Base-by-base conservation (phyloP, 2,888 invertebrate genomes). In the Eurytoma adleriae region DNA sequence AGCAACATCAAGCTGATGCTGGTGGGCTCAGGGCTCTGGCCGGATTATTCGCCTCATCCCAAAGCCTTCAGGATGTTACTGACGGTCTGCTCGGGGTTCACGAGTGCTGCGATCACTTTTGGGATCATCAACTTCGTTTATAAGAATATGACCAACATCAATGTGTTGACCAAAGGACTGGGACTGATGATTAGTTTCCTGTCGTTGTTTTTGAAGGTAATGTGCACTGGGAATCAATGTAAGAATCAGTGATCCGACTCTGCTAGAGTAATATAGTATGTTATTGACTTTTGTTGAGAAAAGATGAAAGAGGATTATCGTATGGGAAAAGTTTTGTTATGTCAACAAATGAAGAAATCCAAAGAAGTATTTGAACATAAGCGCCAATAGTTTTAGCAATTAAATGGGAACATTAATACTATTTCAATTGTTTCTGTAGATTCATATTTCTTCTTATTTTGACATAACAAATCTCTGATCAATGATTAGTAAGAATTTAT, bases 141-240 rank as follows among this genome's bases (percentile, higher is more conserved):
- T 10, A 69, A 79, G 3, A 14, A 81, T 18, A 24, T 10, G 2
- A 74, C n/a, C 0, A 74, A 64, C 24, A 72, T 81, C n/a, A 69
- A 40, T 0, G 7, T 64, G 0, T 20, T 73, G 14, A 66, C 78
- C 0, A 80, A 64, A 30, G 68, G 78, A 14, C 20, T 84, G 16
- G 82, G 83, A 71, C 57, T 74, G 2, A 18, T 68, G 68, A 81
- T 82, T 16, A 75, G 79, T 7, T 84, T 50, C 30, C 30, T 79
- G 0, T 62, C 82, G 13, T 59, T 18, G 16, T 72, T 83, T 56
- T 2, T 82, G 14, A 80, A 80, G 73, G 80, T 80, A 69, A 68
- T 27, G 40, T 40, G 7, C 40, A 40, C 3, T 40, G 40, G 7
- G 40, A 40, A 7, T 40, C 4, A 40, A 40, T 7, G 2, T 40